These are phyloP conservation scores for Taphrorychus bicolor DNA, from an alignment of 2,888 invertebrate species.

Conservation along the genomic window DNA sequence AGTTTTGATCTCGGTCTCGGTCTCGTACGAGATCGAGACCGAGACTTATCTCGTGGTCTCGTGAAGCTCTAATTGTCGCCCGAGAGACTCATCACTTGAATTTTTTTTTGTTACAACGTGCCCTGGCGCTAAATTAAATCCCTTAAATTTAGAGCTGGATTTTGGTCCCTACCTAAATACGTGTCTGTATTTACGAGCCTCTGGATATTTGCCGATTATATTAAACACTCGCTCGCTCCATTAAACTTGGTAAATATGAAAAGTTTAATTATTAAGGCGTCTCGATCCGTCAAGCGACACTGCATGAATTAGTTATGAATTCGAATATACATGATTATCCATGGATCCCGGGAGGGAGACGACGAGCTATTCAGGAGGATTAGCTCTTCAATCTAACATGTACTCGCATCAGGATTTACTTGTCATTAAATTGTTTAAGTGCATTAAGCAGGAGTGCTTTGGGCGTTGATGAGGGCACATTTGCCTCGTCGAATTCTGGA, in stretches of 20 bases:
- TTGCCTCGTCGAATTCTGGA: no score
- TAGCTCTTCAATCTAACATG: slow-evolving; percentile 1
- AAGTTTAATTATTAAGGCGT: slow-evolving; percentile 11
- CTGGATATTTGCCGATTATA: background rate
- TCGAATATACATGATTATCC: slow-evolving; percentile 7
- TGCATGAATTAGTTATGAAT: slow-evolving; percentile 5
- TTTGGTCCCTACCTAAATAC: background rate
- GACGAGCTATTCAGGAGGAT: background rate
- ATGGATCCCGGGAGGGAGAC: background rate
- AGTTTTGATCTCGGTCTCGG: no score
- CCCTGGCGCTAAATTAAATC: background rate
- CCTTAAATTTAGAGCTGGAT: background rate
- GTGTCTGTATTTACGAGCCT: background rate
- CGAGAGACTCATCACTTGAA: no score
- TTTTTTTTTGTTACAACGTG: no score
- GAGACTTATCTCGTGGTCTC: no score
- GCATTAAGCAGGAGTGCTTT: background rate
- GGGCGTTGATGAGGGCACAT: background rate
- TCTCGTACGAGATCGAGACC: no score
- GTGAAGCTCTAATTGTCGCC: no score
- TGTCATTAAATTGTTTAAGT: slow-evolving; percentile 4
- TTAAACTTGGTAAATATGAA: slow-evolving; percentile 10
- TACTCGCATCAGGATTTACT: slow-evolving; percentile 1
- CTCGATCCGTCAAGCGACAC: slow-evolving; percentile 12
- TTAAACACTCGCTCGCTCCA: slow-evolving; percentile 2